A percentile compares a stretch with the other conserved stretches of the same genome.
These are phyloP conservation scores for Ecliptopera silaceata DNA, from an alignment of 2,888 invertebrate species.

Conservation along the genomic window DNA sequence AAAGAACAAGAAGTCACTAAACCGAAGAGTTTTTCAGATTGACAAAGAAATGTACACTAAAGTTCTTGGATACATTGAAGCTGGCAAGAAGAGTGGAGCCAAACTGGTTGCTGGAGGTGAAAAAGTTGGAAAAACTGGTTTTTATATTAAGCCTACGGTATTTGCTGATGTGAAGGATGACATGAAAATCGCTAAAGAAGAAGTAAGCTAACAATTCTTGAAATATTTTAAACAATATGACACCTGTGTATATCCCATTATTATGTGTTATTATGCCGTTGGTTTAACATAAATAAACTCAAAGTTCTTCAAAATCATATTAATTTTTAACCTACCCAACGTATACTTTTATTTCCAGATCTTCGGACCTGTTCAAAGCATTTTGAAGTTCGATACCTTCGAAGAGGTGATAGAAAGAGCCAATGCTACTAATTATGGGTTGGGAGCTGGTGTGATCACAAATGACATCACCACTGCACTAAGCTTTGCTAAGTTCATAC, in stretches of 20 bases:
- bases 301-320: no score
- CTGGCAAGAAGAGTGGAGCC: slow-evolving; percentile 91
- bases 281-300: no score
- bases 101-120: slow-evolving; percentile 90
- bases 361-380: slow-evolving; percentile 95
- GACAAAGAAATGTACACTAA: slow-evolving; percentile 89
- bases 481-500: slow-evolving; percentile 89
- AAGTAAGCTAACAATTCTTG: slow-evolving; percentile 73
- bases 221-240: no score
- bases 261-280: no score
- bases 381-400: slow-evolving; percentile 91
- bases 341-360: slow-evolving; percentile 81
- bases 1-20: no score
- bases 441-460: slow-evolving; percentile 93
- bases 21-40: slow-evolving; percentile 71
- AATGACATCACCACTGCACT: slow-evolving; percentile 92
- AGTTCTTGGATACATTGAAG: slow-evolving; percentile 88
- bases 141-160: slow-evolving; percentile 90
- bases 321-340: no score
- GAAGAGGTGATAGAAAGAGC: slow-evolving; percentile 93
- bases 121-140: slow-evolving; percentile 86
- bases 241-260: no score
- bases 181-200: slow-evolving; percentile 91
- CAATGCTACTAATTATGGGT: slow-evolving; percentile 91
- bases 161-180: slow-evolving; percentile 90